Base-by-base conservation (phyloP, 37 sponge, comb jelly and placozoan species). In the Bolinopsis microptera region DNA sequence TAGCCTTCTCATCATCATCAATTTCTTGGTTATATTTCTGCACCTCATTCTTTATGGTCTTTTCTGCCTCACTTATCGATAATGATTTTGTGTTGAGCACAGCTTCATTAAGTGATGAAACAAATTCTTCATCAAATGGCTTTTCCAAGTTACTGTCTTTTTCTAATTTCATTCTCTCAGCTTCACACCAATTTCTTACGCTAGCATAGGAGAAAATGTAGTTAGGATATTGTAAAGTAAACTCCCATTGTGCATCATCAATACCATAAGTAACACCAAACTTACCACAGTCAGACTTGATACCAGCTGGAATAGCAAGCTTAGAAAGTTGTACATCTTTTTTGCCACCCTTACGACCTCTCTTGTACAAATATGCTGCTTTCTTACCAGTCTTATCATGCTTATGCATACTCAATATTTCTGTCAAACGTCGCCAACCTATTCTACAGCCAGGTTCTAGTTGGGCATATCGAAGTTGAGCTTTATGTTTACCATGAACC, bases 171-270 rank as follows among this genome's bases (percentile, higher is more conserved):
- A 77, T 35, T 13, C 21, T 77, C 0, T 77, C 80, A 77, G 37
- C 32, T 16, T 77, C 80, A 77, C 21, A 32, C 80, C 80, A 77
- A 27, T 77, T 77, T 32, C 32, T 77, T 34, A 77, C 80, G 33
- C 80, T 77, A 1, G 80, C 80, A 35, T 77, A 77, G 18, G 80
- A 32, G 80, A 77, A 77, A 35, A 77, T 32, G 37, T 77, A 32
- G 35, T 35, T 77, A 35, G 80, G 80, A 32, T 35, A 77, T 18
- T 36, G 28, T 77, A 77, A 16, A 33, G 80, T 77, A 35, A 77
- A 77, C 33, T 28, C 35, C 80, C 80, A 77, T 32, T 77, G 80
- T 16, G 80, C 80, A 2, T 77, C 80, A 77, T 77, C 80, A 35
- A 32, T 9, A 27, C 80, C 80, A 77, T 77, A 36, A 32, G 37